Base-by-base conservation (phyloP, 2,888 invertebrate genomes). In the Gasteruption jaculator region DNA sequence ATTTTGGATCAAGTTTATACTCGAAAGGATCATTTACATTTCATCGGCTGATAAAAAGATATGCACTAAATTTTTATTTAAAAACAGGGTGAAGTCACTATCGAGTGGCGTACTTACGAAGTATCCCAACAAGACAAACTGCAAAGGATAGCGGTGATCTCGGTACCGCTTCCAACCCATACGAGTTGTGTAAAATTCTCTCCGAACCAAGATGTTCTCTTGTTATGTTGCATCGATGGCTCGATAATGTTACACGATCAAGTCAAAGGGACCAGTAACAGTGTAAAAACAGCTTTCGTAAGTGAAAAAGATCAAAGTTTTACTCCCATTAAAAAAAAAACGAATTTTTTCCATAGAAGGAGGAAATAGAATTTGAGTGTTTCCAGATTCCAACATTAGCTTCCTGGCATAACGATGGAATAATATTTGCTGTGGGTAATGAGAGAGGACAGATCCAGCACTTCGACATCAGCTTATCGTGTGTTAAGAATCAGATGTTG, bases 151-250 rank as follows among this genome's bases (percentile, higher is more conserved):
- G 75, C 80, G 32, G 76, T 85, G 3, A 81, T 82, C 18, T 82
- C 83, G 1, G 82, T 87, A 57, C 80, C 80, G 49, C 74, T 82
- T 57, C 84, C 83, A 63, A 83, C 84, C 10, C 81, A 83, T 68
- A 79, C 85, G 49, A 74, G 83, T 55, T 81, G 81, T 61, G 71
- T 68, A 53, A 48, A 70, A 34, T 78, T 85, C 59, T 86, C 83
- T 58, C 81, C 81, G 0, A 80, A 84, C 60, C 85, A 85, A 67
- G 81, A 84, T 57, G 82, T 85, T 56, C 72, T 93, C 6, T 72
- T 92, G 18, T 71, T 89, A 30, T 89, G 90, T 6, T 91, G 91
- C 60, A 85, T 88, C 34, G 91, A 93, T 73, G 87, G 88, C 4
- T 83, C 89, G 3, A 71, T 94, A 46, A 86, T 86, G 26, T 72